These are phyloP conservation scores for Altica lythri DNA, from an alignment of 2,888 invertebrate genomes.

Conservation along the genomic window DNA sequence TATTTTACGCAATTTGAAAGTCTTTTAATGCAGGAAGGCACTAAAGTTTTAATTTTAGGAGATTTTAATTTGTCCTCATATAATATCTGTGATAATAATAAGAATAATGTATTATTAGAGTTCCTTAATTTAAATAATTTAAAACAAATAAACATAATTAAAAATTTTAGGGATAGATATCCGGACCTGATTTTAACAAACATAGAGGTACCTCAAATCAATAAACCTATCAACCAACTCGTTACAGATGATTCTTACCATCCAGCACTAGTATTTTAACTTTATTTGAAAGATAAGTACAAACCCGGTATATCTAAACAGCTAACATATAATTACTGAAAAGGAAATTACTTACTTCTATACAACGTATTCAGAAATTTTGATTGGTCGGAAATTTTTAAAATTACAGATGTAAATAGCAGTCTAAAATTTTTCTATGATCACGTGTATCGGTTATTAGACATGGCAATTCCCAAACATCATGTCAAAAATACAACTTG, in stretches of 20 bases:
- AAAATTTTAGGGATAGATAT: slow-evolving; percentile 5
- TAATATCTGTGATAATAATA: background rate
- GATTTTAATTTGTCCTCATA: background rate
- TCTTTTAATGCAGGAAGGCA: too few species aligned
- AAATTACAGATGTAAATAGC: background rate
- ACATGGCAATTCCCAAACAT: background rate
- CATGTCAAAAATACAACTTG: background rate
- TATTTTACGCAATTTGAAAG: too few species aligned
- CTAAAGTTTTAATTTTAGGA: slow-evolving; percentile 5
- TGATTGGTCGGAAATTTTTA: background rate
- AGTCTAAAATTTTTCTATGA: background rate
- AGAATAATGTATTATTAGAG: background rate
- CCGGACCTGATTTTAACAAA: too few species aligned
- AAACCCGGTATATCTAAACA: background rate
- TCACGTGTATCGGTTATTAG: background rate
- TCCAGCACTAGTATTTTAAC: background rate
- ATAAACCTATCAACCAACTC: background rate
- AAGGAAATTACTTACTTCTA: too few species aligned
- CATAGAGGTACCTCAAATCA: too few species aligned
- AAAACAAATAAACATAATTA: background rate
- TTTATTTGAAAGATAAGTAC: background rate
- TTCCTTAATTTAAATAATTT: background rate
- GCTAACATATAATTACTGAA: background rate
- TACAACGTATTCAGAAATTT: background rate
- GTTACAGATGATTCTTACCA: background rate